phyloP scores from a whole-genome alignment of 92 coral and sea anemone genomes.

The Palythoa caribaeorum region DNA sequence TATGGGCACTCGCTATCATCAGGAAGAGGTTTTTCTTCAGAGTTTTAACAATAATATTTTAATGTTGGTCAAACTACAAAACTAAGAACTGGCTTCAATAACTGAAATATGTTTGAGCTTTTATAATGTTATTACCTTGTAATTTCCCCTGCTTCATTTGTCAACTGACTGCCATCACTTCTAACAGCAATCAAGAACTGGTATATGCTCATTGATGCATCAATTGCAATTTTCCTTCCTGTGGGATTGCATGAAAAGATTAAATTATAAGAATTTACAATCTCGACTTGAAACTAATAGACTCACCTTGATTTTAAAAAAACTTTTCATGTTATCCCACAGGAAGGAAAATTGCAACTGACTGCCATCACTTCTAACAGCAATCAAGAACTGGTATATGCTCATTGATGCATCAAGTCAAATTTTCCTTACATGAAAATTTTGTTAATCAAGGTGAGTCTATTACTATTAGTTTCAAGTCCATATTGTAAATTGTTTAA shows the following conservation, averaged over 20 bases:
- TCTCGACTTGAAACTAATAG: no score
- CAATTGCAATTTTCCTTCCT: constrained; percentile 99
- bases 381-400: constrained; percentile 97
- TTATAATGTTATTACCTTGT: constrained; percentile 74
- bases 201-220: constrained; percentile 99
- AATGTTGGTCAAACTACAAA: no score
- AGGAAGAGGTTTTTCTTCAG: no score
- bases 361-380: constrained; percentile 99
- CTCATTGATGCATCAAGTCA: constrained; percentile 99
- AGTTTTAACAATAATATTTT: no score
- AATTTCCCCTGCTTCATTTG: constrained; percentile 97
- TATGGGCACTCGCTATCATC: no score
- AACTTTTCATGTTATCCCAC: no score
- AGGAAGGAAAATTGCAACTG: constrained; percentile 53
- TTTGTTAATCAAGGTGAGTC: neutral
- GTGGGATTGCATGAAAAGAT: no score
- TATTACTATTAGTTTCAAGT: neutral
- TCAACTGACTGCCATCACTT: constrained; percentile 98
- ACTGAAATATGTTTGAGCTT: no score
- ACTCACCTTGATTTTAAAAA: no score
- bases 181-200: constrained; percentile 99
- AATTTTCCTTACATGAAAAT: constrained; percentile 71
- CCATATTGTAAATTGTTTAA: neutral
- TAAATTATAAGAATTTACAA: no score
- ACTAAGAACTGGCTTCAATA: no score